phyloP scores from a whole-genome alignment of 2,888 invertebrate species.

The Dryococelus australis region DNA sequence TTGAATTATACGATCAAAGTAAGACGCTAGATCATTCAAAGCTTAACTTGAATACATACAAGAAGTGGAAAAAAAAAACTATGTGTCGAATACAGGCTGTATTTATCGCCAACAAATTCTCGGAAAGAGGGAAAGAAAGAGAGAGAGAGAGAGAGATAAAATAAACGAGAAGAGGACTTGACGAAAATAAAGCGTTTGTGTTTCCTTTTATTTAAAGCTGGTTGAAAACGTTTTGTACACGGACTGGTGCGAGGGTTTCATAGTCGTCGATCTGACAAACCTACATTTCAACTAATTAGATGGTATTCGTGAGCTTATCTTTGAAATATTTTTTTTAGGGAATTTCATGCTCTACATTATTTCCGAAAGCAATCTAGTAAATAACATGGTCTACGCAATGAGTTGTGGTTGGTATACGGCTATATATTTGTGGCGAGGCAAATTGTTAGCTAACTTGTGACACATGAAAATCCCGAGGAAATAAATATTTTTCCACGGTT shows the following conservation, averaged over 20 bases:
- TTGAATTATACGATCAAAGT: no score
- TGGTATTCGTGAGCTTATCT: neutral
- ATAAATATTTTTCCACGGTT: neutral
- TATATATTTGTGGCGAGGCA: neutral
- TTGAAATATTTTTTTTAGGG: neutral
- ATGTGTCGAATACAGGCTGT: no score
- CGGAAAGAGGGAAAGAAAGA: no score
- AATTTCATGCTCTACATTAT: neutral
- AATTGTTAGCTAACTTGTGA: neutral
- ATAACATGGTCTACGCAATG: neutral
- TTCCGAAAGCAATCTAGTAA: neutral
- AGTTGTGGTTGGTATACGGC: neutral
- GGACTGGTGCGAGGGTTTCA: neutral
- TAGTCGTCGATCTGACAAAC: neutral
- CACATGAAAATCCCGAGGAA: neutral
- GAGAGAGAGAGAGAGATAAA: neutral
- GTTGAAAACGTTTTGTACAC: neutral
- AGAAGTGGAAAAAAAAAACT: no score
- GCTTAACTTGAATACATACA: no score
- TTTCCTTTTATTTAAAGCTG: neutral
- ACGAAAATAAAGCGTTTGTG: neutral
- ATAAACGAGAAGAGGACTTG: neutral
- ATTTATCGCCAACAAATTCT: no score
- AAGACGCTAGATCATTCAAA: no score
- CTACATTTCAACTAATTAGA: neutral